phyloP scores from a whole-genome alignment of 2,797 vertebrate species.

The Spinibarbus caldwelli region DNA sequence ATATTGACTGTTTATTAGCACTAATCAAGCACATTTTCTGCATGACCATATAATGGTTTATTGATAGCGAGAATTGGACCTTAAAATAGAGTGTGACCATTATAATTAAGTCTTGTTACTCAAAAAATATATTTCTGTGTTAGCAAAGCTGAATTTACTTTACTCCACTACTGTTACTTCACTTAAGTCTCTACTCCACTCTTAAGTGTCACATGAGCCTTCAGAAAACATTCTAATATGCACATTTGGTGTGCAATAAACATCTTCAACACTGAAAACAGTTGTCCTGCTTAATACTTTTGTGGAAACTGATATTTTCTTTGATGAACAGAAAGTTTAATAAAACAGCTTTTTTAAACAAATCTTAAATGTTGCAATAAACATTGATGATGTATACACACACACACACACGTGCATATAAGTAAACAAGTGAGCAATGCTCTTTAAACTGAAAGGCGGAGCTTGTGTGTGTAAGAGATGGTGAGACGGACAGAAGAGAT shows the following conservation, averaged over 20 bases:
- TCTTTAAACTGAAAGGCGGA: neutral
- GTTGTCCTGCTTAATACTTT: neutral
- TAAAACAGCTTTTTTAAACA: neutral
- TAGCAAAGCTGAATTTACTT: neutral
- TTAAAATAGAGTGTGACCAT: neutral
- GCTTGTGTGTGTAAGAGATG: neutral
- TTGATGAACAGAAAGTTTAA: neutral
- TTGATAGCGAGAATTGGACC: neutral
- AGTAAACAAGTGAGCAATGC: neutral
- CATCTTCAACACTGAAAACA: neutral
- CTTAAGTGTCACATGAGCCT: neutral
- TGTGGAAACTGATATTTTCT: neutral
- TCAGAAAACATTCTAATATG: neutral
- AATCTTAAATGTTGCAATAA: neutral
- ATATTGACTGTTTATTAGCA: neutral
- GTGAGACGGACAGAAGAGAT: neutral
- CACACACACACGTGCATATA: neutral
- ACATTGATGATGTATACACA: neutral
- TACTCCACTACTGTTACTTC: neutral
- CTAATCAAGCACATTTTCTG: neutral
- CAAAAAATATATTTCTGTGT: neutral
- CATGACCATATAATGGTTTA: neutral
- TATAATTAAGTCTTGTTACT: neutral
- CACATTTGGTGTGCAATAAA: neutral
- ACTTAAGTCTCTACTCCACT: neutral